Percentiles rank a stretch among this genome's conserved stretches.
phyloP scores from a whole-genome alignment of 2,888 invertebrate genomes.

The Monopis laevigella region DNA sequence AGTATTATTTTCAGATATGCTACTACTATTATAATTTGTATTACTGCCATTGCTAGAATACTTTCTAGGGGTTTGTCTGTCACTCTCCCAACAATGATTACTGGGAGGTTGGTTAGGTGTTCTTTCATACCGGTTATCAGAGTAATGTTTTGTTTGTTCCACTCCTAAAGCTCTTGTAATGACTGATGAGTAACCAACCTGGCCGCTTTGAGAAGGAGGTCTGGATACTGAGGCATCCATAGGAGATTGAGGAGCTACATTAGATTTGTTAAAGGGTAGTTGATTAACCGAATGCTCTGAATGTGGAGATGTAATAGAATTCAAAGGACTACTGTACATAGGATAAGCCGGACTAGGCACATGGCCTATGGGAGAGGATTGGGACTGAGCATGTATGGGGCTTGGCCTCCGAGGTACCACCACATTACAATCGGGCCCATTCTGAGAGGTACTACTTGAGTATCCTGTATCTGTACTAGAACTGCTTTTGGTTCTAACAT shows the following conservation, averaged over 20 bases:
- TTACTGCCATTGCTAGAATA: conserved; percentile 52
- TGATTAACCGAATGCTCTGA: conserved; percentile 40
- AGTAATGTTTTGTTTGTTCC: conserved; percentile 64
- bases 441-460: conserved; percentile 70
- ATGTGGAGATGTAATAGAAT: conserved; percentile 76
- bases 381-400: conserved; percentile 74
- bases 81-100: conserved; percentile 69
- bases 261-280: conserved; percentile 44
- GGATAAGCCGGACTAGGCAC: conserved; percentile 84
- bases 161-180: conserved; percentile 78
- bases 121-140: conserved; percentile 64
- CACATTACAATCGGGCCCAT: conserved; percentile 73
- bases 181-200: conserved; percentile 84
- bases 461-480: conserved; percentile 71
- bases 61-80: conserved; percentile 56
- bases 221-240: conserved; percentile 75
- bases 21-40: conserved; percentile 47
- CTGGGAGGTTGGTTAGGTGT: conserved; percentile 53
- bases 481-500: conserved; percentile 69
- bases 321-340: conserved; percentile 86
- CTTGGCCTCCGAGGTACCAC: conserved; percentile 75
- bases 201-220: conserved; percentile 67
- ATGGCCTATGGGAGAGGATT: conserved; percentile 77
- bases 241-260: conserved; percentile 73
- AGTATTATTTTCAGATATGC: conserved; percentile 52